phyloP scores from a whole-genome alignment of 2,113 vertebrate genomes.

The Cricetomys ansorgei region DNA sequence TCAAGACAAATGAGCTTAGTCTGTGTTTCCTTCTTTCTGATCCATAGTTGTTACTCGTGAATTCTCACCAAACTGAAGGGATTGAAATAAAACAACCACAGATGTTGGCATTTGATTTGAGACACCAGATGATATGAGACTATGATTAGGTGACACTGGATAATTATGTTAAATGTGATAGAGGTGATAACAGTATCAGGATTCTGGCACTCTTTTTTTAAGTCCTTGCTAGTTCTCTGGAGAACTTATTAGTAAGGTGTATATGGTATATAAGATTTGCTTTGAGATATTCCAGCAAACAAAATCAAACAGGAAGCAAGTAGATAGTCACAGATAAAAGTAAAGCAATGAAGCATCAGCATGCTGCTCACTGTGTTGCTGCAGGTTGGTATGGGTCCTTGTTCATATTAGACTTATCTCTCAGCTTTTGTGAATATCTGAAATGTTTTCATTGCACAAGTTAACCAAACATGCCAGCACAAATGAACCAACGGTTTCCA shows the following conservation, averaged over 20 bases:
- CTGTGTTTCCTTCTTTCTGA: not conserved
- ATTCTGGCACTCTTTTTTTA: not conserved
- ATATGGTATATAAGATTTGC: not conserved
- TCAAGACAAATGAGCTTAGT: not conserved
- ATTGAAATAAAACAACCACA: not conserved
- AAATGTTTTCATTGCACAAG: not conserved
- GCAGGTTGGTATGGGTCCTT: accelerated
- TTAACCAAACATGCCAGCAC: not conserved
- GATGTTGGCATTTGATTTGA: not conserved
- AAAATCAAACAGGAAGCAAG: not conserved
- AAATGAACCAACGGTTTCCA: constrained; percentile 5
- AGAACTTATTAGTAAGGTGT: not conserved
- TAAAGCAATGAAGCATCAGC: not conserved
- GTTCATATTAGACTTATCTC: not conserved
- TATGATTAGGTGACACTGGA: not conserved
- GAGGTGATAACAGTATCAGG: not conserved
- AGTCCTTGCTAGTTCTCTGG: not conserved
- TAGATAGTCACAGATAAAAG: not conserved
- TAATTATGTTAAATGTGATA: not conserved
- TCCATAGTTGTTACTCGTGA: not conserved
- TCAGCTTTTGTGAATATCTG: not conserved
- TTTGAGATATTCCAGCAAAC: not conserved
- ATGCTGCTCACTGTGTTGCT: not conserved
- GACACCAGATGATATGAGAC: not conserved
- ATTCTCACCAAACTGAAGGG: not conserved